Conservation (phyloP, 2,797 vertebrate species). For the Brachyalestes nurse region DNA sequence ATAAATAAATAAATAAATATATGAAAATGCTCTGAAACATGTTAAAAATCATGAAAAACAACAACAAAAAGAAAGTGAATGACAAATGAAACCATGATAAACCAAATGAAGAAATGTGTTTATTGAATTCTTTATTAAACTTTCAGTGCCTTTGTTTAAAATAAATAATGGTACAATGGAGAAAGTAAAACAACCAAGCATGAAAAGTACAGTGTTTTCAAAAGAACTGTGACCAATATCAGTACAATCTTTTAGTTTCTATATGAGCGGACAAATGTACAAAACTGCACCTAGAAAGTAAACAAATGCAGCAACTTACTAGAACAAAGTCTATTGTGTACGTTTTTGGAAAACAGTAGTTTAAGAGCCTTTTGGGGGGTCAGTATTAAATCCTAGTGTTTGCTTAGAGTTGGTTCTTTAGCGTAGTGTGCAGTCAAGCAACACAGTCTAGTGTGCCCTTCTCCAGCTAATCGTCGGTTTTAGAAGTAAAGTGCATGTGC, state of each 20-base stretch:
- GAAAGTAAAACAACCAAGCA: conserved; percentile 82
- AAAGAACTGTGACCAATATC: conserved; percentile 80
- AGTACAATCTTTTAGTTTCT: conserved; percentile 85
- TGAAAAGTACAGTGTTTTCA: conserved; percentile 82
- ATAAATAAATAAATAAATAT: neutral
- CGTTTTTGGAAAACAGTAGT: conserved; percentile 76
- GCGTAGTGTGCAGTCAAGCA: conserved; percentile 34
- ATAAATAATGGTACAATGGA: conserved; percentile 91
- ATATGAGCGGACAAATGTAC: conserved; percentile 83
- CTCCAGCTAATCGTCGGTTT: conserved; percentile 30
- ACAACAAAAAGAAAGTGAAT: conserved; percentile 15
- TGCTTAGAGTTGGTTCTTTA: conserved; percentile 55
- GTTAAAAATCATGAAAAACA: neutral
- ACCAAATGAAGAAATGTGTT: conserved; percentile 76
- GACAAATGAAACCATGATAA: conserved; percentile 53
- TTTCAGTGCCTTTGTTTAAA: conserved; percentile 88
- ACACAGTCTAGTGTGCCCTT: conserved; percentile 51
- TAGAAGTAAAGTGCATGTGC: conserved; percentile 78
- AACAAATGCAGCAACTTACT: conserved; percentile 77
- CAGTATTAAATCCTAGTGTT: conserved; percentile 65
- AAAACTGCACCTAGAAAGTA: conserved; percentile 73
- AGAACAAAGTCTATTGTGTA: conserved; percentile 71
- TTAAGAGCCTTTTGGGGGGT: conserved; percentile 63
- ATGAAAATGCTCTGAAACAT: neutral
- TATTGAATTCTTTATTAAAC: conserved; percentile 87